Percentiles rank a stretch among this genome's conserved stretches.
These are phyloP conservation scores for Xylophagus ater DNA, from an alignment of 2,888 invertebrate species.

Conservation along the genomic window DNA sequence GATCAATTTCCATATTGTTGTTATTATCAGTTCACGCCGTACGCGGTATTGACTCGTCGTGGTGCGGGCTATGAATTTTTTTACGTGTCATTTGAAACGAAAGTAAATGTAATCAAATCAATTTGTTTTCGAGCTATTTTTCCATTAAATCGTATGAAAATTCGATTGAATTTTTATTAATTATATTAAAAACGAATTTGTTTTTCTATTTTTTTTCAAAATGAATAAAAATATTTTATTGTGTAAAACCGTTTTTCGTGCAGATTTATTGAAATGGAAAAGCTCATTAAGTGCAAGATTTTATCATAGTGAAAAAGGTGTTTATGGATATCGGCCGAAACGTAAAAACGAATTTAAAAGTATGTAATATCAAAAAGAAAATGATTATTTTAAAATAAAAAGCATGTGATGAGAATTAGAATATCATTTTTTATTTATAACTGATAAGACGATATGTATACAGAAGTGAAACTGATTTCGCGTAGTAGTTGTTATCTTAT, in stretches of 20 bases:
- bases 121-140: too few species aligned
- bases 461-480: background rate
- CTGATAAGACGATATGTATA: background rate
- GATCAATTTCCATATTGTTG: too few species aligned
- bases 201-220: background rate
- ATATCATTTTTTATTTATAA: background rate
- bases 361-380: slow-evolving; percentile 19
- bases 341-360: slow-evolving; percentile 29
- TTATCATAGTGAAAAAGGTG: slow-evolving; percentile 34
- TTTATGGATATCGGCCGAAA: slow-evolving; percentile 33
- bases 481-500: background rate
- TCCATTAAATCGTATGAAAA: too few species aligned
- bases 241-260: too few species aligned
- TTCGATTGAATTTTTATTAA: too few species aligned
- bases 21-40: too few species aligned
- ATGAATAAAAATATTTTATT: background rate
- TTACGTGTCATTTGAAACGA: too few species aligned
- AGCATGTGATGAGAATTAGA: background rate
- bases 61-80: too few species aligned
- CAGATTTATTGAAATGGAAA: too few species aligned
- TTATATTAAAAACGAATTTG: too few species aligned
- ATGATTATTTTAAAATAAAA: background rate
- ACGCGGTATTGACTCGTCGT: too few species aligned
- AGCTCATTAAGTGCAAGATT: slow-evolving; percentile 4
- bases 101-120: too few species aligned